Evolutionary conservation across 2,888 invertebrate genomes (phyloP).

Genomic region (Linhomoeus sp.): DNA sequence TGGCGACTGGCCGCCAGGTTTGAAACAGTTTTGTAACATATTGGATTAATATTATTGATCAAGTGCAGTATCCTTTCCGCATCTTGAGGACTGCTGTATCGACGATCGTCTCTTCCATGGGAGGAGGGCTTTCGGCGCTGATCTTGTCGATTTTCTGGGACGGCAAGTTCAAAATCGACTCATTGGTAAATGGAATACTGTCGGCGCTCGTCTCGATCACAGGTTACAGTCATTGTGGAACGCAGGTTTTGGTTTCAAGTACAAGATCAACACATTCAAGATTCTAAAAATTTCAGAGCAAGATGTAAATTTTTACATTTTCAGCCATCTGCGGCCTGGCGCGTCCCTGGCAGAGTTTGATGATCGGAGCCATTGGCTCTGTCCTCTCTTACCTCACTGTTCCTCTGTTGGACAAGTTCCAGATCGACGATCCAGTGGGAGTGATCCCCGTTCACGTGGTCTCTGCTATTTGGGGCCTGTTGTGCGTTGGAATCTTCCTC

Average conservation of each 20-base stretch:
- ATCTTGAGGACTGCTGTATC: constrained; percentile 17
- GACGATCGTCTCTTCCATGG: constrained; percentile 17
- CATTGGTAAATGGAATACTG: constrained; percentile 16
- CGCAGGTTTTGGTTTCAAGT: no score
- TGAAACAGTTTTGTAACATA: no score
- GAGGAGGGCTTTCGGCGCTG: constrained; percentile 21
- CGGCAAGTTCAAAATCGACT: constrained; percentile 11
- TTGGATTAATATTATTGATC: no score
- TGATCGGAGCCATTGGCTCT: constrained; percentile 16
- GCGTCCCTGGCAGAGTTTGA: constrained; percentile 16
- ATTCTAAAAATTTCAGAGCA: no score
- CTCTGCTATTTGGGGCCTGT: constrained; percentile 25
- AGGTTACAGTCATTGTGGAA: no score
- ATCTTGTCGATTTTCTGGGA: constrained; percentile 14
- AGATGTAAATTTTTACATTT: no score
- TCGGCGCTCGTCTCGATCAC: constrained; percentile 17
- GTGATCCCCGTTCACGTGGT: constrained; percentile 17
- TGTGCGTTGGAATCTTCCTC: constrained; percentile 27
- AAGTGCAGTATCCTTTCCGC: no score
- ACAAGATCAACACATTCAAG: no score
- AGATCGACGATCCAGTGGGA: constrained; percentile 13
- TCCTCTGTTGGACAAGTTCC: constrained; percentile 11
- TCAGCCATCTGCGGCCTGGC: constrained; percentile 17
- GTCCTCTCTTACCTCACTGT: constrained; percentile 13
- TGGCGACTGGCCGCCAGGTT: constrained; percentile 16